Evolutionary conservation across 2,888 invertebrate genomes (phyloP).

Genomic region (Chouioia cunea): DNA sequence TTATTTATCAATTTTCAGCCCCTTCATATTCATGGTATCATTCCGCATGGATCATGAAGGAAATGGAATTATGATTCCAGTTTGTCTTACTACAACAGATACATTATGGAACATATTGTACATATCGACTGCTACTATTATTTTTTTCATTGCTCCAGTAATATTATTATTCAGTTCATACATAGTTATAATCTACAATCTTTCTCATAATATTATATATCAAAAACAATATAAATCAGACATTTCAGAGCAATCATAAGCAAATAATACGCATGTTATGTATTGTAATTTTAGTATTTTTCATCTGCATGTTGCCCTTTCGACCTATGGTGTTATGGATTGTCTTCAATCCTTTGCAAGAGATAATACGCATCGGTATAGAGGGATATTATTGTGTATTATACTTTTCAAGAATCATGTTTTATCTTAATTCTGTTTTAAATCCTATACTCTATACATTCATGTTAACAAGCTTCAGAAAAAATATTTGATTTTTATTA

Average conservation of each 20-base stretch:
- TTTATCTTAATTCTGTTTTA: slow-evolving; percentile 90
- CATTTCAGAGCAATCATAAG: slow-evolving; percentile 80
- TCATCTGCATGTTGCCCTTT: slow-evolving; percentile 90
- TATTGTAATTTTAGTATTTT: slow-evolving; percentile 91
- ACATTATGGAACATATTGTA: slow-evolving; percentile 82
- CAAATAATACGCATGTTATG: slow-evolving; percentile 91
- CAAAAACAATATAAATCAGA: slow-evolving; percentile 73
- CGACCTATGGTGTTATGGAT: slow-evolving; percentile 90
- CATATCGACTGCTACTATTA: slow-evolving; percentile 82
- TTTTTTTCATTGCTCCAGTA: slow-evolving; percentile 89
- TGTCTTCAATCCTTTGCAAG: slow-evolving; percentile 81
- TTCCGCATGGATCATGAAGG: slow-evolving; percentile 80
- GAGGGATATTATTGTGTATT: slow-evolving; percentile 86
- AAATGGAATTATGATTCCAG: slow-evolving; percentile 77
- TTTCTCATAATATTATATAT: slow-evolving; percentile 85
- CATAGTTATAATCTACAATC: slow-evolving; percentile 85
- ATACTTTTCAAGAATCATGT: slow-evolving; percentile 88
- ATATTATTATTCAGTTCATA: slow-evolving; percentile 85
- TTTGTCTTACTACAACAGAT: slow-evolving; percentile 85
- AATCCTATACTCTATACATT: slow-evolving; percentile 93
- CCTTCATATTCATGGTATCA: slow-evolving; percentile 85
- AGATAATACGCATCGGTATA: slow-evolving; percentile 76
- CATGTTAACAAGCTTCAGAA: slow-evolving; percentile 91
- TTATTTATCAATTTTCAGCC: slow-evolving; percentile 75
- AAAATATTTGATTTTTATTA: slow-evolving; percentile 76